Percentiles rank a stretch among this genome's conserved stretches.
Evolutionary conservation across 1,140 invertebrate species (phyloP).

Genomic region (Sweltsa coloradensis): DNA sequence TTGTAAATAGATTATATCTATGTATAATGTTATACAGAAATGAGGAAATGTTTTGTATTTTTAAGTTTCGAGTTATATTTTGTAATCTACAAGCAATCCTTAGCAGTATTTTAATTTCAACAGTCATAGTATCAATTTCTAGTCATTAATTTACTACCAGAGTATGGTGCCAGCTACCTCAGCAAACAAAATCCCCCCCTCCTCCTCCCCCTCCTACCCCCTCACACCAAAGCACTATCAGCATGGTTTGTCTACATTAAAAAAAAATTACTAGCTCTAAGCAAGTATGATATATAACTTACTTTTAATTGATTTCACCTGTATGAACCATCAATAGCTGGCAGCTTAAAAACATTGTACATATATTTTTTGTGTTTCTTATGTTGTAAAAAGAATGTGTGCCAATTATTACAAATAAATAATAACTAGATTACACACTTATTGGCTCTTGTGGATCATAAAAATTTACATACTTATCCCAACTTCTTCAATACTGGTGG

Average conservation of each 20-base stretch:
- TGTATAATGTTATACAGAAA: constrained; percentile 7
- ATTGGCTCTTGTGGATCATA: no score
- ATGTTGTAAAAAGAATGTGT: constrained; percentile 6
- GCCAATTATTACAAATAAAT: constrained; percentile 8
- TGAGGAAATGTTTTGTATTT: constrained; percentile 1
- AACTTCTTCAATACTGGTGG: no score
- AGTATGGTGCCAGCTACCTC: neutral
- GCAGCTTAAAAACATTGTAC: constrained; percentile 1
- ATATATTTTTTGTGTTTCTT: constrained; percentile 1
- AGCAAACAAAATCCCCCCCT: no score
- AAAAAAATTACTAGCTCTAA: no score
- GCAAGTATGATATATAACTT: no score
- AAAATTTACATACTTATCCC: no score
- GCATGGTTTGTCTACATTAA: no score
- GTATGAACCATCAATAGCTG: no score
- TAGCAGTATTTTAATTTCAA: constrained; percentile 11
- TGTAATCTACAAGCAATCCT: neutral
- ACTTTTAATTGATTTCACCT: no score
- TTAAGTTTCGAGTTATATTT: constrained; percentile 6
- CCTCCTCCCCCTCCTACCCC: no score
- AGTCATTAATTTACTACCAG: constrained; percentile 4
- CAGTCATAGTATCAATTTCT: constrained; percentile 5
- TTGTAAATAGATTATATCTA: constrained; percentile 9
- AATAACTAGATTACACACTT: neutral
- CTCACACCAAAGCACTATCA: no score